Evolutionary conservation across 2,113 vertebrate species (phyloP).

Genomic region (Naja naja): DNA sequence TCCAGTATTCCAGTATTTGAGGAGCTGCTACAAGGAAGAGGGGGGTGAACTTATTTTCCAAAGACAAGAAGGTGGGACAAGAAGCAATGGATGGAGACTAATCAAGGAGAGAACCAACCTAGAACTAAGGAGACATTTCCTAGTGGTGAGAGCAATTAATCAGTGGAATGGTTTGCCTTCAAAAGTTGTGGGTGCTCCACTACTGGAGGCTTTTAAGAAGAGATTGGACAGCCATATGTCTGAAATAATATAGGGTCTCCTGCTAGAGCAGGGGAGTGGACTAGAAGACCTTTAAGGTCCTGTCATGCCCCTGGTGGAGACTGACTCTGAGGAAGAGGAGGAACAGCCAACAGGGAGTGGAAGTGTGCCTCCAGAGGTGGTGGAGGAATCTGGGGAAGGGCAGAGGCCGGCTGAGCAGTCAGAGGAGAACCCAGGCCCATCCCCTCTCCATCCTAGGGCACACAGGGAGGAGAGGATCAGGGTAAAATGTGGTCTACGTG

Average conservation of each 20-base stretch:
- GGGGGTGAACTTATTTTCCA: neutral
- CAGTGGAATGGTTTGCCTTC: neutral
- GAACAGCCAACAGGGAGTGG: no score
- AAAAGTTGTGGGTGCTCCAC: no score
- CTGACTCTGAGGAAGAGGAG: no score
- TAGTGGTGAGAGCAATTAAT: neutral
- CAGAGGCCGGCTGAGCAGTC: no score
- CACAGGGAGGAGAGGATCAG: no score
- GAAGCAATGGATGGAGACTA: neutral
- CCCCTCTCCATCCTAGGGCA: no score
- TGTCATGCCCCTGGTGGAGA: no score
- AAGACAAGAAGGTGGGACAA: neutral
- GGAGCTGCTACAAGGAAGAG: no score
- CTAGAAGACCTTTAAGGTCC: neutral
- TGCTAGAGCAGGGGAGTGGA: neutral
- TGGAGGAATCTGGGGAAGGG: no score
- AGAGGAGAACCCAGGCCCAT: no score
- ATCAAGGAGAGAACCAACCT: neutral
- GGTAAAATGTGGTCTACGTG: no score
- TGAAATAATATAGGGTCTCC: neutral
- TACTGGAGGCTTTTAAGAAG: neutral
- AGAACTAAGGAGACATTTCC: neutral
- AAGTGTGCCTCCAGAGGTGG: no score
- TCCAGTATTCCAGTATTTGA: neutral
- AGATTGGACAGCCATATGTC: neutral